A percentile compares a stretch with the other conserved stretches of the same genome.
Evolutionary conservation across 2,888 invertebrate genomes (phyloP).

Genomic region (Lobophora halterata): DNA sequence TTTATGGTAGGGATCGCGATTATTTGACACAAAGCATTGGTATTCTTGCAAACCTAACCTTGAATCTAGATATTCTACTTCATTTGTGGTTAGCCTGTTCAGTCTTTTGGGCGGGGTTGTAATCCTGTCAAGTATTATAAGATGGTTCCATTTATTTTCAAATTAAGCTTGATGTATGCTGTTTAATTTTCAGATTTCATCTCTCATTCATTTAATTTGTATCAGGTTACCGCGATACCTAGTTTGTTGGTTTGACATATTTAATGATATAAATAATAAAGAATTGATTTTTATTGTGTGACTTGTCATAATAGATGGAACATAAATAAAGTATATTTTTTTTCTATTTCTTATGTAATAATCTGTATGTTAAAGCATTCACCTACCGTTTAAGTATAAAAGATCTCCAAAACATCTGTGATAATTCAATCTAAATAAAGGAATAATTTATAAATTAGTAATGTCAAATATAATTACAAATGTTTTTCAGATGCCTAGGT

Average conservation of each 20-base stretch:
- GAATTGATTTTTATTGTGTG: slow-evolving; percentile 27
- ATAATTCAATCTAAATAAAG: slow-evolving; percentile 74
- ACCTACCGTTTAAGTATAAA: slow-evolving; percentile 72
- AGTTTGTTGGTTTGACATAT: slow-evolving; percentile 1
- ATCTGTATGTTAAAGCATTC: slow-evolving; percentile 46
- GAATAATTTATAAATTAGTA: slow-evolving; percentile 72
- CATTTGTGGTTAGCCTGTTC: no score
- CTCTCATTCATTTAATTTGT: no score
- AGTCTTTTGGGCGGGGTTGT: no score
- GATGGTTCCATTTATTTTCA: no score
- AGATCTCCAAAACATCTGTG: slow-evolving; percentile 80
- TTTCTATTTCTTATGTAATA: slow-evolving; percentile 44
- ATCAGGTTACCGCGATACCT: slow-evolving; percentile 2
- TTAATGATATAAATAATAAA: slow-evolving; percentile 10
- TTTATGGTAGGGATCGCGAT: not conserved
- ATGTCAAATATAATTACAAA: slow-evolving; percentile 34
- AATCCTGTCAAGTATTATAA: no score
- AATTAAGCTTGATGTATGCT: no score
- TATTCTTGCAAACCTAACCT: not conserved
- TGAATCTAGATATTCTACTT: no score
- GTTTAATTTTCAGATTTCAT: no score
- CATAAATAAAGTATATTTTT: slow-evolving; percentile 44
- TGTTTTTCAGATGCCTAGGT: slow-evolving; percentile 24
- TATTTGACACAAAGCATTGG: not conserved
- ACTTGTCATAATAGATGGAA: slow-evolving; percentile 44